Evolutionary conservation across 2,797 vertebrate genomes (phyloP).

Genomic region (Tadarida brasiliensis): DNA sequence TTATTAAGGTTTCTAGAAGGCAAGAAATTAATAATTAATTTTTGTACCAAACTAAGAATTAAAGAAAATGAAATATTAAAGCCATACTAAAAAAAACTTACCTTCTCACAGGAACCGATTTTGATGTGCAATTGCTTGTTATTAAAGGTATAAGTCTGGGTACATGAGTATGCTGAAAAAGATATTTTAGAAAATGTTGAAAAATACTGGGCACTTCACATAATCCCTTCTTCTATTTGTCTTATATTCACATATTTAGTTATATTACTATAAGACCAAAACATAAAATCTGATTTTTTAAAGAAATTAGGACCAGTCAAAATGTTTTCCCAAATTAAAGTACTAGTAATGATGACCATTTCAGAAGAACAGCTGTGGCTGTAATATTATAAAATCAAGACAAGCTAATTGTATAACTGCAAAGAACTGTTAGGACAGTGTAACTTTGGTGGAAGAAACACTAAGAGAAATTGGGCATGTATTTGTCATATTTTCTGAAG

Average conservation of each 20-base stretch:
- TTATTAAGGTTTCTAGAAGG: slow-evolving; percentile 38
- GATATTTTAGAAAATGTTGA: slow-evolving; percentile 72
- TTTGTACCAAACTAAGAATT: neutral
- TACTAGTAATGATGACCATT: neutral
- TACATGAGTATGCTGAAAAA: slow-evolving; percentile 96
- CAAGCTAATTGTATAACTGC: neutral
- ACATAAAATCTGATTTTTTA: slow-evolving; percentile 16
- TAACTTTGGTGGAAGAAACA: neutral
- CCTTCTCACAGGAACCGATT: slow-evolving; percentile 98
- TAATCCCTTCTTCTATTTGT: slow-evolving; percentile 4
- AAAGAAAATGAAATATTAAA: slow-evolving; percentile 47
- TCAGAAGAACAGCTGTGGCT: neutral
- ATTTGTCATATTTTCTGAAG: neutral
- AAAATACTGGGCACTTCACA: slow-evolving; percentile 47
- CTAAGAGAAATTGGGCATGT: neutral
- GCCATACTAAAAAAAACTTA: slow-evolving; percentile 84
- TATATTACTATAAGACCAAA: neutral
- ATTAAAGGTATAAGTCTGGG: slow-evolving; percentile 98
- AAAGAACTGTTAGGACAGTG: neutral
- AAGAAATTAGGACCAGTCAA: slow-evolving; percentile 37
- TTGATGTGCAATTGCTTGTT: slow-evolving; percentile 98
- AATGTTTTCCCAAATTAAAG: neutral
- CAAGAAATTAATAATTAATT: slow-evolving; percentile 44
- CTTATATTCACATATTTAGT: slow-evolving; percentile 38
- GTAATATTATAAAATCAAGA: neutral